These are phyloP conservation scores for Mystacornis crossleyi DNA, from an alignment of 2,113 vertebrate genomes.

Conservation along the genomic window DNA sequence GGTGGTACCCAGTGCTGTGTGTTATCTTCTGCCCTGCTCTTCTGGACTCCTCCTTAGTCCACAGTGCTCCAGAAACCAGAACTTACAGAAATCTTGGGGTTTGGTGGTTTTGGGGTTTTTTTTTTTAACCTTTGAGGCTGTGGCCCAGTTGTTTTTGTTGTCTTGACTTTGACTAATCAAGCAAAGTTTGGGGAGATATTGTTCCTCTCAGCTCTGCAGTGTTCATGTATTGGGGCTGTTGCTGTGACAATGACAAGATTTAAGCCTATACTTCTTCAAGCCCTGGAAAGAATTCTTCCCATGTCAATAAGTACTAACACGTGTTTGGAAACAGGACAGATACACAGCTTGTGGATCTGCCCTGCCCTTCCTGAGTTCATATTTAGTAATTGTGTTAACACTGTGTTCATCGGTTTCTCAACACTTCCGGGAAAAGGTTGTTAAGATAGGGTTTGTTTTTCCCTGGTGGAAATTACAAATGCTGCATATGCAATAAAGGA, in stretches of 20 bases:
- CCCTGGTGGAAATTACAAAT: conserved; percentile 57
- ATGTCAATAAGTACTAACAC: conserved; percentile 72
- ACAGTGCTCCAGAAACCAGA: neutral
- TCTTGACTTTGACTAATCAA: neutral
- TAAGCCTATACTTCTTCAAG: conserved; percentile 12
- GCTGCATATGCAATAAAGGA: conserved; percentile 40
- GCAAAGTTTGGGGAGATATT: neutral
- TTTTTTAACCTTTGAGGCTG: neutral
- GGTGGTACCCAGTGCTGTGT: accelerated
- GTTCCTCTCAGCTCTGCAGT: neutral
- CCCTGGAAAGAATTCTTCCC: conserved; percentile 42
- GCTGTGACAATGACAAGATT: neutral
- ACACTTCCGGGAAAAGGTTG: conserved; percentile 38
- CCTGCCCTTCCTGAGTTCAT: conserved; percentile 57
- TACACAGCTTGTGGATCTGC: conserved; percentile 46
- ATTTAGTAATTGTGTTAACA: conserved; percentile 63
- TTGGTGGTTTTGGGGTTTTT: neutral
- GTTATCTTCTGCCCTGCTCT: neutral
- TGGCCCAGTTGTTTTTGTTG: neutral
- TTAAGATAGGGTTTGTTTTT: conserved; percentile 56
- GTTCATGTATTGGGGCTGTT: neutral
- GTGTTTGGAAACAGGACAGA: conserved; percentile 60
- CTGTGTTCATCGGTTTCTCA: conserved; percentile 58
- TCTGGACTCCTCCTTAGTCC: neutral
- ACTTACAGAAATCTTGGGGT: neutral